A percentile compares a stretch with the other conserved stretches of the same genome.
These are phyloP conservation scores for Thaleichthys pacificus DNA, from an alignment of 2,797 vertebrate species.

Conservation along the genomic window DNA sequence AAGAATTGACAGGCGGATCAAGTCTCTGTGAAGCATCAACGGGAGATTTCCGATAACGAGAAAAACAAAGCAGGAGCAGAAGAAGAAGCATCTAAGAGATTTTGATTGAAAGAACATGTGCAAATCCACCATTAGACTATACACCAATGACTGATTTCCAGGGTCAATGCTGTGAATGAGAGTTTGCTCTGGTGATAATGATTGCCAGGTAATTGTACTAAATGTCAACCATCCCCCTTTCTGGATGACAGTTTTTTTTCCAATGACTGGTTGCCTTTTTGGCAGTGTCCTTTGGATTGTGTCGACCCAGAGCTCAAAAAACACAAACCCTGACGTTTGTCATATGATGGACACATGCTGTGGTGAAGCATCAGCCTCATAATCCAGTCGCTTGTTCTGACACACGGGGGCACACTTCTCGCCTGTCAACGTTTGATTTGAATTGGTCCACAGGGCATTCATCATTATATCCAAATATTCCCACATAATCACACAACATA, in stretches of 20 bases:
- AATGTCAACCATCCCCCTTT: slow-evolving; percentile 2
- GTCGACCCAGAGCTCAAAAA: slow-evolving; percentile 23
- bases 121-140: slow-evolving; percentile 6
- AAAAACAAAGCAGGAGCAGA: slow-evolving; percentile 17
- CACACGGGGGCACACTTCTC: slow-evolving; percentile 1
- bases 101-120: slow-evolving; percentile 11
- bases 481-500: too few relatives aligned
- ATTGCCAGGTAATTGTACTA: slow-evolving; percentile 52
- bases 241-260: slow-evolving; percentile 24
- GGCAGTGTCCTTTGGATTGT: slow-evolving; percentile 30
- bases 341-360: slow-evolving; percentile 44
- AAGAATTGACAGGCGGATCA: slow-evolving; percentile 47
- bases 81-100: background rate
- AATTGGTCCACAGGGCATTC: background rate
- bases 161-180: slow-evolving; percentile 26
- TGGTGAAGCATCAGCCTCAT: slow-evolving; percentile 27
- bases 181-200: slow-evolving; percentile 29
- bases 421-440: slow-evolving; percentile 27
- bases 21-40: slow-evolving; percentile 55
- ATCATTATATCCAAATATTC: background rate
- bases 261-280: slow-evolving; percentile 24
- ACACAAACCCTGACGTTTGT: slow-evolving; percentile 14
- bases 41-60: slow-evolving; percentile 38
- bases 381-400: slow-evolving; percentile 43
- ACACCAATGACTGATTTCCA: slow-evolving; percentile 25